These are phyloP conservation scores for Drosophila sp. DNA, from an alignment of 1,140 invertebrate genomes.

Conservation along the genomic window DNA sequence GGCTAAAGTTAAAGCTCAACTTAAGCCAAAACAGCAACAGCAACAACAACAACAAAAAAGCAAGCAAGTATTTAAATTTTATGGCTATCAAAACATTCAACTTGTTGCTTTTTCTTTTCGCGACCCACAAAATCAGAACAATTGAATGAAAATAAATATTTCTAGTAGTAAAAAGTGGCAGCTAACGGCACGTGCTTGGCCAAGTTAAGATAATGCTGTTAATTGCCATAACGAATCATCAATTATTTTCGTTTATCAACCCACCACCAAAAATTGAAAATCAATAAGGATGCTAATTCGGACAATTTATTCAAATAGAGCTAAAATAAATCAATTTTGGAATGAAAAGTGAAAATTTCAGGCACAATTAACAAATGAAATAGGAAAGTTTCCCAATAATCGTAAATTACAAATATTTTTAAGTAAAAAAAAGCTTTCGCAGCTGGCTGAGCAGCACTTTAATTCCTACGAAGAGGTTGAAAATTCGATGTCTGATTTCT, in stretches of 20 bases:
- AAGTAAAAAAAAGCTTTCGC: no score
- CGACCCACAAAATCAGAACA: background rate
- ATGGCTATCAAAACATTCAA: constrained; percentile 1
- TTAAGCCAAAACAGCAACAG: background rate
- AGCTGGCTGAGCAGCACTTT: no score
- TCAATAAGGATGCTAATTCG: no score
- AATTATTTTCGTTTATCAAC: background rate
- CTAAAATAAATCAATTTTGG: no score
- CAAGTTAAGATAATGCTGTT: constrained; percentile 16
- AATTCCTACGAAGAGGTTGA: no score
- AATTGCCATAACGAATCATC: constrained; percentile 31
- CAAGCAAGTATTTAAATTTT: constrained; percentile 8
- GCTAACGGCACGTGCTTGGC: background rate
- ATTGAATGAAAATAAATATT: background rate
- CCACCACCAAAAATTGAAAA: background rate
- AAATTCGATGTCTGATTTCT: no score
- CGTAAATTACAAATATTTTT: no score
- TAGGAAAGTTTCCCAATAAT: no score
- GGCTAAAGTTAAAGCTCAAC: background rate
- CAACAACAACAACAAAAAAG: constrained; percentile 14
- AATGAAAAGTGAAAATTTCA: no score
- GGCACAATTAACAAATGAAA: no score
- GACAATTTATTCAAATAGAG: no score
- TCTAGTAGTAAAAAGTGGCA: background rate
- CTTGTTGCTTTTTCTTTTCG: background rate